Base-by-base conservation (phyloP, 2,888 invertebrate species). In the Cephus sareptanus region DNA sequence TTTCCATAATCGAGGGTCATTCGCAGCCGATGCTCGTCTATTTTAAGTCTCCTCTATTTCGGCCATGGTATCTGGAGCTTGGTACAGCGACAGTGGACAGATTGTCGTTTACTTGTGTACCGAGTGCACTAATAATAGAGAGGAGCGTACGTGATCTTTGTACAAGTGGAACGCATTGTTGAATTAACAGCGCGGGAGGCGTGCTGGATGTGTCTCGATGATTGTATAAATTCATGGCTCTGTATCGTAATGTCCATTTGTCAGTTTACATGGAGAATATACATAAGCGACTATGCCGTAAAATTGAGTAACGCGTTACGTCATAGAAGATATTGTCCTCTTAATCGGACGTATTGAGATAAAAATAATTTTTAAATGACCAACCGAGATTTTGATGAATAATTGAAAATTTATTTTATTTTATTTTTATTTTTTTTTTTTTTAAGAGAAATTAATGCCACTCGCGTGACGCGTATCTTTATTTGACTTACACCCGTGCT, bases 41-140 rank as follows among this genome's bases (percentile, higher is more conserved):
- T 86, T 85, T 84, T 77, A 74, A 81, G 75, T 74, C 80, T 79
- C 79, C 79, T 85, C 84, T 82, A 83, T 85, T 86, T 85, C 79
- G 78, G 82, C 82, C 81, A 71, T 81, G 79, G 83, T 83, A 86
- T 86, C 83, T 85, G 82, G 82, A 85, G 84, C 85, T 83, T 56
- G 56, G 56, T 56, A 23, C 56, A 23, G 56, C 56, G 56, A 56
- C 56, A 23, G 56, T 56, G 56, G 56, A 56, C 56, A 56, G 56
- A 56, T 56, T 56, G 23, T 56, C 56, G 23, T 56, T 56, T 56
- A 56, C 56, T 23, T 23, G 23, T 56, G 56, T 56, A 56, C 56
- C 56, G 56, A 23, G 56, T 56, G 56, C 23, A 56, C 56, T 56
- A 56, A 56, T 23, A 56, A 56, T 56, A 56, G 56, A 56, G 56